Conservation (phyloP, 1,140 invertebrate genomes). For the Trichomalopsis sarcophagae region DNA sequence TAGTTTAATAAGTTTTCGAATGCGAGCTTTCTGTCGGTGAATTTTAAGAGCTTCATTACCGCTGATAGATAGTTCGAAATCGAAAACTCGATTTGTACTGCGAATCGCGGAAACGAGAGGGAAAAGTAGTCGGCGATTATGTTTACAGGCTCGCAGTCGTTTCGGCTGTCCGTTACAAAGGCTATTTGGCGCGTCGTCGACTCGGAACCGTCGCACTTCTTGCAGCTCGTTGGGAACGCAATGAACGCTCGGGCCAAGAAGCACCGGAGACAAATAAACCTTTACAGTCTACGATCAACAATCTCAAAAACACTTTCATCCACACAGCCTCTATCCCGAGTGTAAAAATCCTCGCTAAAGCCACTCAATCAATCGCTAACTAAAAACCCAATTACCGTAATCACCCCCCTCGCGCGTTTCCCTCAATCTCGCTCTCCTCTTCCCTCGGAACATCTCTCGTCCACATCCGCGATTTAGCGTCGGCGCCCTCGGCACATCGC, state of each 20-base stretch:
- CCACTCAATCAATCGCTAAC: not conserved
- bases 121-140: too few species aligned
- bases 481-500: not conserved
- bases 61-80: too few species aligned
- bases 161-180: constrained; percentile 55
- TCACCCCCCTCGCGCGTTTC: not conserved
- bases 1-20: not conserved
- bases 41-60: constrained; percentile 8
- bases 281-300: not conserved
- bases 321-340: too few species aligned
- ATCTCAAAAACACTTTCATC: not conserved
- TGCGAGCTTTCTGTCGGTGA: not conserved
- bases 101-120: constrained; percentile 29
- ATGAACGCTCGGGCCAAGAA: too few species aligned
- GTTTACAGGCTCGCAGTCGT: constrained; percentile 17
- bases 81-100: not conserved
- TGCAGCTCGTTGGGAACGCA: not conserved
- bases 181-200: constrained; percentile 59
- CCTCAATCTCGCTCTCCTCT: not conserved
- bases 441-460: not conserved
- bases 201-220: constrained; percentile 57
- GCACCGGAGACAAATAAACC: too few species aligned
- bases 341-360: not conserved
- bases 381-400: not conserved
- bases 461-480: not conserved